Base-by-base conservation (phyloP, 1,140 invertebrate genomes). In the Drosophila malerkotliana region DNA sequence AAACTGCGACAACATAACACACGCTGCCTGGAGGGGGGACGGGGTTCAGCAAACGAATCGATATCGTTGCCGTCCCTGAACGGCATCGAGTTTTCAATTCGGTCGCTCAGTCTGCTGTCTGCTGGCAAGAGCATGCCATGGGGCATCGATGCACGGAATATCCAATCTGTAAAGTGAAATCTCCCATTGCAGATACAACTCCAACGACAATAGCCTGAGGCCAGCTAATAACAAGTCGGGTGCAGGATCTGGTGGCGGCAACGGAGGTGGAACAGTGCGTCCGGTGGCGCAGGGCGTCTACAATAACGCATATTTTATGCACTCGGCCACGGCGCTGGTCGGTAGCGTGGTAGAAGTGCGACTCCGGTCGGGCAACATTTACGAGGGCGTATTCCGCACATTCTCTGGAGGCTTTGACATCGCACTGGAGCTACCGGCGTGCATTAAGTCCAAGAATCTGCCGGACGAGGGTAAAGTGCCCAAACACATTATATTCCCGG, bases 331-430 rank as follows among this genome's bases (percentile, higher is more conserved):
- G 63, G 94, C 95, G 78, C 94, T 97, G 90, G 95, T 98, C 56
- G 97, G 97, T 67, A 96, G 96, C 91, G 93, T 94, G 72, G 96
- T 96, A 28, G 95, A 96, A 92, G 95, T 98, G 68, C 94, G 96
- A 91, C 97, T 97, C 55, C 94, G 95, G 88, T 96, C 96, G 77
- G 96, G 96, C 64, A 94, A 94, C 72, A 92, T 96, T 57, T 98
- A 95, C 93, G 97, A 98, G 93, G 97, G 97, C 53, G 94, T 98
- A 59, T 97, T 98, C 91, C 94, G 94, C 81, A 97, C 97, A 32
- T 97, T 97, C 92, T 98, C 97, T 53, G 94, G 94, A 85, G 94
- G 95, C 90, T 96, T 97, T 92, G 96, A 97, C 88, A 93, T 97
- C 71, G 96, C 97, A 53, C 92, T 98, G 85, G 96, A 97, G 93